Percentiles rank a stretch among this genome's conserved stretches.
Conservation (phyloP, 2,888 invertebrate genomes). For the Lasius platythorax region DNA sequence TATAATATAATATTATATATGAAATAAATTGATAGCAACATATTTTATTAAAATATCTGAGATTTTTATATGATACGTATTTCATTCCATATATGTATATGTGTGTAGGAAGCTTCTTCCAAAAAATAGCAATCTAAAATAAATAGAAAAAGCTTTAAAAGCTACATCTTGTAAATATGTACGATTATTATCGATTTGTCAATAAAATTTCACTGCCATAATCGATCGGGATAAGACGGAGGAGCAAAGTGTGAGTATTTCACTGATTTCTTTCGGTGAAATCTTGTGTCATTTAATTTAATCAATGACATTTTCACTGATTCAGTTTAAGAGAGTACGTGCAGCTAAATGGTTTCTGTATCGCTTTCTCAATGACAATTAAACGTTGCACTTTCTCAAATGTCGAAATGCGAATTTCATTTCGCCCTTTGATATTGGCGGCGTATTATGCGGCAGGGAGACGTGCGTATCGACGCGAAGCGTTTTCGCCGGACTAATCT, state of each 20-base stretch:
- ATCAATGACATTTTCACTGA: background rate
- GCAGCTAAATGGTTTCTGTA: background rate
- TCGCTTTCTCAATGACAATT: background rate
- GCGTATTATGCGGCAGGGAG: background rate
- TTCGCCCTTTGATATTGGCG: background rate
- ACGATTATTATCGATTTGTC: background rate
- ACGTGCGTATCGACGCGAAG: background rate
- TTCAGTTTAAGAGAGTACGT: background rate
- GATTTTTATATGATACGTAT: too few relatives aligned
- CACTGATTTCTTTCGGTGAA: background rate
- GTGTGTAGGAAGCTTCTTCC: too few relatives aligned
- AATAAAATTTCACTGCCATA: background rate
- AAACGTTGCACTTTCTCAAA: background rate
- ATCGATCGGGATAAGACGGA: background rate
- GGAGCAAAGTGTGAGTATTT: background rate
- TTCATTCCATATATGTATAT: too few relatives aligned
- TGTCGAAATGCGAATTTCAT: slow-evolving; percentile 9
- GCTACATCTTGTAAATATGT: background rate
- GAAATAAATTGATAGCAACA: too few relatives aligned
- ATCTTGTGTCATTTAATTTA: background rate
- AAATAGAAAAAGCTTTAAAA: too few relatives aligned
- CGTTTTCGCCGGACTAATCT: slow-evolving; percentile 57
- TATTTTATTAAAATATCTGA: too few relatives aligned
- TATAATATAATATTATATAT: too few relatives aligned
- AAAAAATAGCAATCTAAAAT: too few relatives aligned